Evolutionary conservation across 1,140 invertebrate species (phyloP), one percentile per base, ranked within the genome.

Genomic region (Macrostomum lignano): DNA sequence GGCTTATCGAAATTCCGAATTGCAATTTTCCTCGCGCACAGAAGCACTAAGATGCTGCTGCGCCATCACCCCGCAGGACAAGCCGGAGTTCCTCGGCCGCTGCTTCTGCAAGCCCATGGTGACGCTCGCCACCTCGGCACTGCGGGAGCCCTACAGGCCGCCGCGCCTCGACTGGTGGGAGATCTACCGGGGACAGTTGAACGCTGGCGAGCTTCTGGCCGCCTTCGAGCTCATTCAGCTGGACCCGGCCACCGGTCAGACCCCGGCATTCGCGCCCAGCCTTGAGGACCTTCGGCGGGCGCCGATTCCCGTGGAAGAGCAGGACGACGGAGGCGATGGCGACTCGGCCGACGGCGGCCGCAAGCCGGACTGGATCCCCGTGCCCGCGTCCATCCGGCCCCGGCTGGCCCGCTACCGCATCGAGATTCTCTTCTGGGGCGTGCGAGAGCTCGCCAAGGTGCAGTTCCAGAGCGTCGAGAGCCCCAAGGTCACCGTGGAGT

Each of bases 401-500:
- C 73, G 72, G 7, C 53, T 78, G 26, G 67, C 71, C 1, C 69
- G 65, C 51, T 76, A 76, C 50, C 62, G 66, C 57, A 65, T 57
- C 11, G 51, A 56, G 31, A 70, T 76, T 2, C 49, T 76, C 1
- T 77, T 76, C 46, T 77, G 74, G 74, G 74, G 73, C 3, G 52
- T 76, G 3, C 58, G 73, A 23, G 72, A 76, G 51, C 46, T 76
- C 13, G 74, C 73, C 51, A 58, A 72, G 15, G 62, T 76, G 11
- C 72, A 76, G 46, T 55, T 75, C 11, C 51, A 76, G 41, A 69
- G 68, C 0, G 73, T 76, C 0, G 72, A 76, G 45, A 68, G 69
- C 36, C 73, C 73, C 0, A 55, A 73, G 41, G 73, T 76, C 1
- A 73, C 76, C 44, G 71, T 78, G n/a, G 74, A 78, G 60, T 75